Evolutionary conservation across 2,797 vertebrate species (phyloP), one percentile per base, ranked within the genome.

Genomic region (Pelobates cultripes): DNA sequence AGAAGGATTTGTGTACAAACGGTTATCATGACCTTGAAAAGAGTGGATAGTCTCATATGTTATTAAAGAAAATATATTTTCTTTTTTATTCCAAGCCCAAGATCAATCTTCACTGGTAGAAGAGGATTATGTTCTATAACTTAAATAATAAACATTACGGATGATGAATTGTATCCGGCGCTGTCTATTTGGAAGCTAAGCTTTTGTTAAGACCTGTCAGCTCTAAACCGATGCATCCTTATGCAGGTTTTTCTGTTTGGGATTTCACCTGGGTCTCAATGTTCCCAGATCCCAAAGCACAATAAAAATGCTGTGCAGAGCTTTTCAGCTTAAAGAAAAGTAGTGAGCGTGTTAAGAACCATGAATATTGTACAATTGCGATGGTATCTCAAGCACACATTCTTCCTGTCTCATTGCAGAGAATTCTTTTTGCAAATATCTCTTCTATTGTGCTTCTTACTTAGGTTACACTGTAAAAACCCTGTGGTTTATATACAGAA

Each of bases 61-160:
- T 55, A 43, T 75, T 43, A 14, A 84, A 57, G 67, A 70, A 79
- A 84, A 75, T 75, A 55, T 75, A 79, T 79, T 73, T 42, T 44
- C 51, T 73, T 45, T 40, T 42, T 78, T 64, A 83, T 78, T 70
- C 47, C 15, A 69, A 45, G 51, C 43, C 28, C 40, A 69, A 79
- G 77, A 75, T 78, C 81, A 78, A 43, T 79, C 72, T 78, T 79
- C 70, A 28, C 13, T 67, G 67, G 73, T 66, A 75, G 73, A 28
- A 79, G 82, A 71, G 82, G 72, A 79, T 84, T 84, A 84, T 53
- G 57, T 71, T 66, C 70, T 69, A 73, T 70, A 75, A 74, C 71
- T 84, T 79, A 87, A 86, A 89, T 82, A 81, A 89, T 88, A 90
- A 90, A 86, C 4, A 77, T 69, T 81, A 74, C 82, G 75, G 0